Evolutionary conservation across 2,113 vertebrate species (phyloP), one percentile per base, ranked within the genome.

Genomic region (Zeus faber): DNA sequence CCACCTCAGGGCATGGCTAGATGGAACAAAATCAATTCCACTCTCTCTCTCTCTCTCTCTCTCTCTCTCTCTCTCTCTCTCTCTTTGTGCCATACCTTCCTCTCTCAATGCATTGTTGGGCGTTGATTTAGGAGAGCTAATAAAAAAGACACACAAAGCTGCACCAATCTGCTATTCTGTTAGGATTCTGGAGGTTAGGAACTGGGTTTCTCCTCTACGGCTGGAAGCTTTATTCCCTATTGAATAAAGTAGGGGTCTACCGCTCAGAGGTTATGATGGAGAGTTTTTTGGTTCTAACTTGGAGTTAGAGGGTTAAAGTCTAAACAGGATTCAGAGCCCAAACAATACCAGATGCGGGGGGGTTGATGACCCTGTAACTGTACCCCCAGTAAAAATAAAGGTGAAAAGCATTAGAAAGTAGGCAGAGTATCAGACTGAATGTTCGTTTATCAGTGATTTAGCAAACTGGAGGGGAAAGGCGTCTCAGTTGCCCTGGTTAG

Each of bases 121-220:
- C 79, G 80, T 77, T 87, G 85, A 87, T 87, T 89, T 85, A 89
- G 72, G 79, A 25, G 77, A 72, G 68, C 80, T 80, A 87, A 87
- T 87, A 88, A 87, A 89, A 82, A 6, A 17, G 65, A 77, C 72
- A 79, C 80, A 86, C 81, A 84, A 84, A 85, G 80, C 83, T 73
- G 61, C 69, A 70, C 70, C 80, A 83, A 83, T 83, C 84, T 87
- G 82, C 78, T 84, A 76, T 82, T 84, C 84, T 69, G 77, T 75
- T 68, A 71, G 66, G 62, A 65, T 83, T 79, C 70, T 73, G 67
- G 76, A 82, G 79, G 83, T 85, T 84, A 85, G 80, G 68, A 75
- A 77, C 68, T 35, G 23, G 60, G 69, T 51, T 75, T 58, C 77
- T 83, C 84, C 80, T 81, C 81, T 84, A 83, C 82, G 84, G 69